Percentiles rank a stretch among this genome's conserved stretches.
Evolutionary conservation across 2,113 vertebrate species (phyloP).

Genomic region (Onychostruthus taczanowskii): DNA sequence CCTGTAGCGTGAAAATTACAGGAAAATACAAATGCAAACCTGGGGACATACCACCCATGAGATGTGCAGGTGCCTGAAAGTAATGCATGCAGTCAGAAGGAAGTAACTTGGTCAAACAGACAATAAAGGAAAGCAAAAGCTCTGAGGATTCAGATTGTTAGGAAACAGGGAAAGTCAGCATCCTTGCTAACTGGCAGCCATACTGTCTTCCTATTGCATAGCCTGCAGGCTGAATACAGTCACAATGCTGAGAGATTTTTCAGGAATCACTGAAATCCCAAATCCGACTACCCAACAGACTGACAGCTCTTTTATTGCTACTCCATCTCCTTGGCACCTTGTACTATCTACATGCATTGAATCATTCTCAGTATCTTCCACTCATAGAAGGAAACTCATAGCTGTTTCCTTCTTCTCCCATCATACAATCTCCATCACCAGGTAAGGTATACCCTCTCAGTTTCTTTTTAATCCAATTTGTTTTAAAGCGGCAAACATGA

Average conservation of each 20-base stretch:
- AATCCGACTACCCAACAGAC: not conserved
- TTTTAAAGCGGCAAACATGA: not conserved
- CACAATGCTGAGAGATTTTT: not conserved
- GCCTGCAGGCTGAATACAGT: not conserved
- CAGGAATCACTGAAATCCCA: not conserved
- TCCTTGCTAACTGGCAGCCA: not conserved
- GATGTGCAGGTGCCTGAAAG: not conserved
- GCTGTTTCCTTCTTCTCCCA: not conserved
- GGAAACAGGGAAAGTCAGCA: not conserved
- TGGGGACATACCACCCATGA: not conserved
- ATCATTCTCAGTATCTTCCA: not conserved
- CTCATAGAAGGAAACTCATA: too few species aligned
- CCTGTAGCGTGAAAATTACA: accelerated
- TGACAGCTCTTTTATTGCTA: not conserved
- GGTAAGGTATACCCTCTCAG: not conserved
- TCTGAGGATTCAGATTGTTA: not conserved
- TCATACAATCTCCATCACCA: not conserved
- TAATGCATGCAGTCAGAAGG: not conserved
- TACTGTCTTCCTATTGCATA: not conserved
- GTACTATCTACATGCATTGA: not conserved
- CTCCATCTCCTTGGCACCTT: not conserved
- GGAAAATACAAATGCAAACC: not conserved
- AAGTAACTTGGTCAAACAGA: not conserved
- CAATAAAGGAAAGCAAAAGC: not conserved
- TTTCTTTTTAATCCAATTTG: not conserved